Conservation (phyloP, 2,888 invertebrate genomes). For the Lepidocyrtoides sp. region DNA sequence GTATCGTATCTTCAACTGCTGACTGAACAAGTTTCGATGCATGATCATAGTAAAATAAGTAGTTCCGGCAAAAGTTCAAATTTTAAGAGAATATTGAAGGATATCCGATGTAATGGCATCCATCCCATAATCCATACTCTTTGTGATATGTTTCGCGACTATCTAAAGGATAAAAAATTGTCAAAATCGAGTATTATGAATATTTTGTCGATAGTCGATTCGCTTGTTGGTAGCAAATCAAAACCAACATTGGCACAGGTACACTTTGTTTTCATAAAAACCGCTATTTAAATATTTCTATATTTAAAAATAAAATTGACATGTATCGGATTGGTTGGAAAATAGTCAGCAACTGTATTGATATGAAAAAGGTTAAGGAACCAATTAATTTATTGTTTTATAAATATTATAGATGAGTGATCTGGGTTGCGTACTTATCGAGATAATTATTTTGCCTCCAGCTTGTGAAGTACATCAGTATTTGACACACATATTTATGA, state of each 20-base stretch:
- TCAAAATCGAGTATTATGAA: slow-evolving; percentile 20
- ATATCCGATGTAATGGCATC: slow-evolving; percentile 36
- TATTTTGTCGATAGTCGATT: slow-evolving; percentile 54
- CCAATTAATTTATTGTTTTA: too few species aligned
- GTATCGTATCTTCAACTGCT: slow-evolving; percentile 34
- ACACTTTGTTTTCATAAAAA: too few species aligned
- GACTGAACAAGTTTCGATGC: background rate
- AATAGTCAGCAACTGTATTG: too few species aligned
- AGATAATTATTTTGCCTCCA: slow-evolving; percentile 66
- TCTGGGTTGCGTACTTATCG: slow-evolving; percentile 62
- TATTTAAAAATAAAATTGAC: too few species aligned
- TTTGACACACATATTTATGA: slow-evolving; percentile 65
- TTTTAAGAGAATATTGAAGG: slow-evolving; percentile 54
- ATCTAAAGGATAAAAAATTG: slow-evolving; percentile 30
- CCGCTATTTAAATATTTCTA: too few species aligned
- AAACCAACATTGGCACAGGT: slow-evolving; percentile 46
- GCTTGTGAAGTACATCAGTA: slow-evolving; percentile 61
- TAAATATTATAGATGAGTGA: slow-evolving; percentile 58
- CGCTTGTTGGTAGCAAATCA: slow-evolving; percentile 39
- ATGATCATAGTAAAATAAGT: background rate
- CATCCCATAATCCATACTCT: slow-evolving; percentile 57
- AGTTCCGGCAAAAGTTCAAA: background rate
- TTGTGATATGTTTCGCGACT: slow-evolving; percentile 72
- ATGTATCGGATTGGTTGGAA: too few species aligned
- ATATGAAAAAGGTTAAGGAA: too few species aligned